phyloP scores from a whole-genome alignment of 2,888 invertebrate genomes.

The Cosmopolites sordidus region DNA sequence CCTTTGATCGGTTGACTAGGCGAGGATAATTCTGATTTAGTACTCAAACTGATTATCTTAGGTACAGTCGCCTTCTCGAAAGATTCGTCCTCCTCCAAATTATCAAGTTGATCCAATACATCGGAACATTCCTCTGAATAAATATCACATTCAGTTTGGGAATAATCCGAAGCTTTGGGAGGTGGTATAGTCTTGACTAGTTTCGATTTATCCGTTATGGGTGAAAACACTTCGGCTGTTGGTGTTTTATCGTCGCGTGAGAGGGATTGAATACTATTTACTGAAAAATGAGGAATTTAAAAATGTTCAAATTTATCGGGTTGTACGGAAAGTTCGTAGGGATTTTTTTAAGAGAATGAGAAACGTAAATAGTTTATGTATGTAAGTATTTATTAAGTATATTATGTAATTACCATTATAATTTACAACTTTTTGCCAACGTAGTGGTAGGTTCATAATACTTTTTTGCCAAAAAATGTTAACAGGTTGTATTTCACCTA shows the following conservation, averaged over 20 bases:
- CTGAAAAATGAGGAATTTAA: no score
- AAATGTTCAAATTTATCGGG: no score
- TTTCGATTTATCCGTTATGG: constrained; percentile 37
- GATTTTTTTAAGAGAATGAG: no score
- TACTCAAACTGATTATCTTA: constrained; percentile 7
- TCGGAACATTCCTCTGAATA: constrained; percentile 47
- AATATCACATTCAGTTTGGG: constrained; percentile 42
- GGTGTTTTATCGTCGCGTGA: constrained; percentile 49
- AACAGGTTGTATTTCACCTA: no score
- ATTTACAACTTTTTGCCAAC: no score
- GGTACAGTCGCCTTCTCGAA: constrained; percentile 2
- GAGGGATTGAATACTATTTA: constrained; percentile 49
- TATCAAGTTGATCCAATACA: constrained; percentile 44
- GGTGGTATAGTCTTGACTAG: constrained; percentile 34
- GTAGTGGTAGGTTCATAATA: no score
- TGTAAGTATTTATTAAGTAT: no score
- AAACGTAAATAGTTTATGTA: no score
- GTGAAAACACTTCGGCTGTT: constrained; percentile 45
- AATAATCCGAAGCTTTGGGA: constrained; percentile 44
- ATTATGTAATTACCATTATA: no score
- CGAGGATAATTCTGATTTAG: constrained; percentile 5
- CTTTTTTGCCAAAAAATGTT: no score
- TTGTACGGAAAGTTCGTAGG: no score
- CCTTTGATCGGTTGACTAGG: constrained; percentile 6
- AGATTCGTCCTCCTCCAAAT: constrained; percentile 35